Evolutionary conservation across 2,797 vertebrate species (phyloP).

Genomic region (Sebastes matsubarae): DNA sequence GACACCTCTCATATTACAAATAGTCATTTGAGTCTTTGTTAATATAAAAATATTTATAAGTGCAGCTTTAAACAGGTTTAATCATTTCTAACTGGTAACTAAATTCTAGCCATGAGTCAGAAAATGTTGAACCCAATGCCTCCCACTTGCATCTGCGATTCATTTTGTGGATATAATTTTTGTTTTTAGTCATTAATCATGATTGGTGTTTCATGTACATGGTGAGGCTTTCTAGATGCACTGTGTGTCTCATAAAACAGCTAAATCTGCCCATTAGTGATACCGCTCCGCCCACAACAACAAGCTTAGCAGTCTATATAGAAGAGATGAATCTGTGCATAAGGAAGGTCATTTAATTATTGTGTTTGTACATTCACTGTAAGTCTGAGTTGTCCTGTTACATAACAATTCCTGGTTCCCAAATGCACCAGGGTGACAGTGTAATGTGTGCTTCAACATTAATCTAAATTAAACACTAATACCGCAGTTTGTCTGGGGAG

Average conservation of each 20-base stretch:
- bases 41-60: neutral
- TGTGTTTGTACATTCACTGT: slow-evolving; percentile 5
- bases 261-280: slow-evolving; percentile 14
- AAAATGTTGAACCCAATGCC: neutral
- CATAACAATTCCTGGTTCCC: neutral
- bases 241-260: slow-evolving; percentile 10
- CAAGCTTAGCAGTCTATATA: neutral
- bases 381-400: neutral
- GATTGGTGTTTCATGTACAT: neutral
- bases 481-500: neutral
- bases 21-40: neutral
- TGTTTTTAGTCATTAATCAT: slow-evolving; percentile 33
- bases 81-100: neutral
- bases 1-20: neutral
- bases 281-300: neutral
- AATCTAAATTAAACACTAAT: slow-evolving; percentile 5
- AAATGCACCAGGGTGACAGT: neutral
- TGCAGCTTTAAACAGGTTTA: neutral
- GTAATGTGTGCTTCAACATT: slow-evolving; percentile 1
- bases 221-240: neutral
- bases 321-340: neutral
- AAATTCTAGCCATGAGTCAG: neutral
- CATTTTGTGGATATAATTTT: neutral
- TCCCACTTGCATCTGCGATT: slow-evolving; percentile 16
- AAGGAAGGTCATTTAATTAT: neutral